These are phyloP conservation scores for Callospermophilus lateralis DNA, from an alignment of 2,113 vertebrate species.

Conservation along the genomic window DNA sequence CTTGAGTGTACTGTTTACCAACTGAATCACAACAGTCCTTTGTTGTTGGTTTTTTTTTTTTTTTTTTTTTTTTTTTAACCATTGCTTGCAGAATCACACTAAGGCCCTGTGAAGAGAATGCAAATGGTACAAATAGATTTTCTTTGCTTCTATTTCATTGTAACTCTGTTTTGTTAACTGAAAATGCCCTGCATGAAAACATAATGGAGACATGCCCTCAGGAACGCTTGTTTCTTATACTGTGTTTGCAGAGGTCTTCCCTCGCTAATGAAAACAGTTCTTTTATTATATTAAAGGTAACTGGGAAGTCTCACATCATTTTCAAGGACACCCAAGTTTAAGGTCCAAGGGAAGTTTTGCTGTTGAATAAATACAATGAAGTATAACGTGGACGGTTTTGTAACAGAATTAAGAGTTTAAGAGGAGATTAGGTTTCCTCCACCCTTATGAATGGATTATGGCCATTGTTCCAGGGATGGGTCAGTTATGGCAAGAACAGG, in stretches of 20 bases:
- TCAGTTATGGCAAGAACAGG: too few relatives aligned
- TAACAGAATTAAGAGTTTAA: not conserved
- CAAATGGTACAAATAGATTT: conserved; percentile 45
- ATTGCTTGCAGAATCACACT: conserved; percentile 34
- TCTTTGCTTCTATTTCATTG: conserved; percentile 65
- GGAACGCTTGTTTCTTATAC: conserved; percentile 55
- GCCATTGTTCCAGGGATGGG: not conserved
- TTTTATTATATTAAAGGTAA: conserved; percentile 55
- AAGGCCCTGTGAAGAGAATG: not conserved
- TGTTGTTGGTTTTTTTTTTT: not conserved
- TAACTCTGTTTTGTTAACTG: conserved; percentile 81
- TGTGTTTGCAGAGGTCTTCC: conserved; percentile 65
- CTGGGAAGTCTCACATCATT: not conserved
- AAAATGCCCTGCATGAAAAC: conserved; percentile 73
- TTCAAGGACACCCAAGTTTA: conserved; percentile 46
- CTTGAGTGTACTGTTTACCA: conserved; percentile 51
- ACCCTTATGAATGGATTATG: not conserved
- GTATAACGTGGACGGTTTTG: not conserved
- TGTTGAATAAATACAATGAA: not conserved
- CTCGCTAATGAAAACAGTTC: conserved; percentile 75
- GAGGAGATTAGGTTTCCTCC: not conserved
- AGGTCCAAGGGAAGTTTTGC: conserved; percentile 10
- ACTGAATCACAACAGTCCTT: conserved; percentile 66
- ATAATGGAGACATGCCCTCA: conserved; percentile 59
- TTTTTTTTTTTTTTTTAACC: not conserved